phyloP scores from a whole-genome alignment of 2,888 invertebrate genomes.

The Mimumesa dahlbomi region DNA sequence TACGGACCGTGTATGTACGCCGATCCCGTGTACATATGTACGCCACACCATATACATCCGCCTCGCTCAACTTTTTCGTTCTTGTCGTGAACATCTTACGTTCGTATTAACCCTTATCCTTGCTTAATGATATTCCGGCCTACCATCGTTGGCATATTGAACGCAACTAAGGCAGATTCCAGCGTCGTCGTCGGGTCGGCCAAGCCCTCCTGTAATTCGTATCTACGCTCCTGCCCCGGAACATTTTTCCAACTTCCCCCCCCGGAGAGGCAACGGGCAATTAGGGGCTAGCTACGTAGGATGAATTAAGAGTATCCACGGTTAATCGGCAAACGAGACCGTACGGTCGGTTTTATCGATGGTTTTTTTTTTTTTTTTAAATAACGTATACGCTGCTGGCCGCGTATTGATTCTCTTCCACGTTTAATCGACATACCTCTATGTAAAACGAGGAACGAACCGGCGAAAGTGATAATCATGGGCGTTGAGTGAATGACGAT shows the following conservation, averaged over 20 bases:
- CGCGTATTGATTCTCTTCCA: background rate
- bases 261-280: constrained; percentile 30
- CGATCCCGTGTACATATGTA: constrained; percentile 57
- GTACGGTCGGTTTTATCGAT: constrained; percentile 2
- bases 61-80: constrained; percentile 67
- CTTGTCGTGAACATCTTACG: constrained; percentile 66
- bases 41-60: constrained; percentile 67
- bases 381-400: no score
- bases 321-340: constrained; percentile 9
- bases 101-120: constrained; percentile 73
- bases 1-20: constrained; percentile 62
- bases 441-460: no score
- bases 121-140: constrained; percentile 72
- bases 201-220: constrained; percentile 62
- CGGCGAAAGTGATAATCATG: no score
- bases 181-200: constrained; percentile 42
- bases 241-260: constrained; percentile 39
- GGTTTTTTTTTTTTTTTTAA: no score
- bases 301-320: constrained; percentile 39
- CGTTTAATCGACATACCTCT: no score
- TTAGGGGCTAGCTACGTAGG: constrained; percentile 36
- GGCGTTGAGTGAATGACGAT: no score
- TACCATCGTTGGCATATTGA: constrained; percentile 65
- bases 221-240: constrained; percentile 32
- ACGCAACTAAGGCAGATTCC: constrained; percentile 63